A percentile compares a stretch with the other conserved stretches of the same genome.
phyloP scores from a whole-genome alignment of 1,140 invertebrate genomes.

The Eumeta japonica region DNA sequence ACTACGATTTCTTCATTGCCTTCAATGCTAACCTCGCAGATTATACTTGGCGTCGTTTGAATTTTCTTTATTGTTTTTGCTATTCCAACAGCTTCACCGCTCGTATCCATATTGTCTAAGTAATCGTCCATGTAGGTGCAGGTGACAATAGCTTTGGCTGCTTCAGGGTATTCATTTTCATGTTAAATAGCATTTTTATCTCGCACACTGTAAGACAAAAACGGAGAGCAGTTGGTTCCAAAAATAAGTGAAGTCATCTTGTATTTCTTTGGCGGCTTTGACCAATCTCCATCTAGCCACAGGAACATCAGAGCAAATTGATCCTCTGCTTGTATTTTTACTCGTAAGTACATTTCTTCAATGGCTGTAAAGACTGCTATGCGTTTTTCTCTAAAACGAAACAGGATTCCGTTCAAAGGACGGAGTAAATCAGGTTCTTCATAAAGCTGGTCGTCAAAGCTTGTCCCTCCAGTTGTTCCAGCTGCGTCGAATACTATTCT shows the following conservation, averaged over 20 bases:
- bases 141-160: not conserved
- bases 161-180: not conserved
- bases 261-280: not conserved
- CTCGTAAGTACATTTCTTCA: too few species aligned
- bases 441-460: too few species aligned
- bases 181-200: not conserved
- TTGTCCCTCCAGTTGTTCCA: too few species aligned
- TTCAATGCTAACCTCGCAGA: not conserved
- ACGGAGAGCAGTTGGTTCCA: not conserved
- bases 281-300: not conserved
- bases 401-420: too few species aligned
- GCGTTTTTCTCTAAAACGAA: too few species aligned
- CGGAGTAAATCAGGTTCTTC: too few species aligned
- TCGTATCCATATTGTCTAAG: not conserved
- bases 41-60: not conserved
- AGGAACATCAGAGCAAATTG: not conserved
- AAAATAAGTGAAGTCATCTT: not conserved
- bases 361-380: too few species aligned
- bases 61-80: not conserved
- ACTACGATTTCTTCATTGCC: not conserved
- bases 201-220: not conserved
- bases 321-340: not conserved
- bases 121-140: not conserved
- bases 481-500: too few species aligned
- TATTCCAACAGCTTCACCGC: not conserved